Percentiles rank a stretch among this genome's conserved stretches.
Evolutionary conservation across 2,888 invertebrate genomes (phyloP).

Genomic region (Falcaria lacertinaria): DNA sequence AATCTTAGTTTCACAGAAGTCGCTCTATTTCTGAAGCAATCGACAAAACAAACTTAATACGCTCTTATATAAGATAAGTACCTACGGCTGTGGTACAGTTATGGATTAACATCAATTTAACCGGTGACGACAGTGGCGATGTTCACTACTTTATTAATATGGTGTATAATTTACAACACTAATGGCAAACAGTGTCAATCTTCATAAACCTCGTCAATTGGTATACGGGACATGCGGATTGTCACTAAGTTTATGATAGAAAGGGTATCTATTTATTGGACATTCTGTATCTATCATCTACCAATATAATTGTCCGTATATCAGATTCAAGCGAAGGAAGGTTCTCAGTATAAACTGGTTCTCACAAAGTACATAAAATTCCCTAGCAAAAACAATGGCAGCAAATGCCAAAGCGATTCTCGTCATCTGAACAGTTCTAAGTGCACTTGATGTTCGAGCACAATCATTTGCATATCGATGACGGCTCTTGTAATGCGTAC

Average conservation of each 20-base stretch:
- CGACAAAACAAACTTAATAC: too few species aligned
- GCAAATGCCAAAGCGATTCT: conserved; percentile 54
- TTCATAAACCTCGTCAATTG: conserved; percentile 47
- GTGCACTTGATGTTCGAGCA: conserved; percentile 50
- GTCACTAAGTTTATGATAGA: conserved; percentile 33
- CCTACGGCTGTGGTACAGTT: too few species aligned
- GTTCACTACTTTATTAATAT: too few species aligned
- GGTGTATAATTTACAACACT: not conserved
- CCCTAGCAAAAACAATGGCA: conserved; percentile 52
- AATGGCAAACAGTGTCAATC: conserved; percentile 49
- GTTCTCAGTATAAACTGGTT: conserved; percentile 25
- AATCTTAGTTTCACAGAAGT: not conserved
- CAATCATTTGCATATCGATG: conserved; percentile 74
- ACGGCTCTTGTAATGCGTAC: conserved; percentile 17
- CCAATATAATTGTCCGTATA: too few species aligned
- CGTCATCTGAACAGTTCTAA: conserved; percentile 34
- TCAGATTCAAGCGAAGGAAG: too few species aligned
- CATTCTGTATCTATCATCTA: too few species aligned
- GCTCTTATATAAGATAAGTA: too few species aligned
- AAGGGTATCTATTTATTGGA: conserved; percentile 26
- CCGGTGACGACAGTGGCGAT: too few species aligned
- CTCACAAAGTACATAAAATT: conserved; percentile 44
- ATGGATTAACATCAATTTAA: too few species aligned
- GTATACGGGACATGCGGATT: conserved; percentile 65
- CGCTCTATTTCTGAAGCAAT: not conserved